phyloP scores from a whole-genome alignment of 2,113 vertebrate genomes.

The Mesoclemmys tuberculata region DNA sequence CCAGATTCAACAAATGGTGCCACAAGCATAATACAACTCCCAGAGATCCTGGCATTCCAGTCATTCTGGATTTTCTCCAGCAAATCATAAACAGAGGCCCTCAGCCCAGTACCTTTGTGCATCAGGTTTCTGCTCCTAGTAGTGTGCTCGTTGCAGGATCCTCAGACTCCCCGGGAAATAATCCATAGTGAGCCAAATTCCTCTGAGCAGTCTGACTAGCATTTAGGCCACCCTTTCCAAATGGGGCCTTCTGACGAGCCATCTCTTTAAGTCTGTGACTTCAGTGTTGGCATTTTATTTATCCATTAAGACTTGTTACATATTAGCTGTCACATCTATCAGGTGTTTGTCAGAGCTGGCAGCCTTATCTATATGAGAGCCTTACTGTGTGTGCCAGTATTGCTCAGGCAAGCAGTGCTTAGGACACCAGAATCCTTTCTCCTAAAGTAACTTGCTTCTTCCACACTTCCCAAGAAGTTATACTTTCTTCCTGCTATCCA shows the following conservation, averaged over 20 bases:
- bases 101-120: too few species aligned
- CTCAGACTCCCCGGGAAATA: not conserved
- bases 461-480: not conserved
- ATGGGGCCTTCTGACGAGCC: not conserved
- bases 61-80: not conserved
- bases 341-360: not conserved
- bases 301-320: not conserved
- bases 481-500: not conserved
- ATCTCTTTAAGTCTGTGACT: too few species aligned
- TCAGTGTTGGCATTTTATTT: not conserved
- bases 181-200: not conserved
- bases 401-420: not conserved
- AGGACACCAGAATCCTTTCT: not conserved
- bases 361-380: not conserved
- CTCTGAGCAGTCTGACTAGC: not conserved
- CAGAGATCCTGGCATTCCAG: not conserved
- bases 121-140: too few species aligned
- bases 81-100: not conserved
- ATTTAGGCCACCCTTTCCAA: not conserved
- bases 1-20: not conserved
- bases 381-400: not conserved
- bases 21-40: not conserved
- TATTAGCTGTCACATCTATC: not conserved
- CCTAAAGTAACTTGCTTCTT: not conserved
- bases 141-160: not conserved